Evolutionary conservation across 2,888 invertebrate genomes (phyloP).

Genomic region (Phyllotreta cruciferae): DNA sequence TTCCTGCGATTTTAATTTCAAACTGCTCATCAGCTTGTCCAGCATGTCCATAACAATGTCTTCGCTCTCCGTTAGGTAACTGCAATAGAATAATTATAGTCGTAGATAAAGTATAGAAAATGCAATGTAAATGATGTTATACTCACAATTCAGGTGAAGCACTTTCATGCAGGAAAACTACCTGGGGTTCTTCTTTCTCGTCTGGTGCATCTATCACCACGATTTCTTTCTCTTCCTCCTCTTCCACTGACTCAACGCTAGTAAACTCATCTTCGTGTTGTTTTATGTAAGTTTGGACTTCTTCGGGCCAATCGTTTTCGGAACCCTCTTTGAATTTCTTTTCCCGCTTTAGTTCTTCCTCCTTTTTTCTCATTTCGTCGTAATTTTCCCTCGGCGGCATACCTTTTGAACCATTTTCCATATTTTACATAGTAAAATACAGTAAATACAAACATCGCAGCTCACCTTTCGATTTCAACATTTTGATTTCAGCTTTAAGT

Average conservation of each 20-base stretch:
- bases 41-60: constrained; percentile 48
- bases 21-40: constrained; percentile 44
- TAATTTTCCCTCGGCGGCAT: constrained; percentile 26
- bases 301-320: constrained; percentile 27
- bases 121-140: too few species aligned
- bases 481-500: constrained; percentile 51
- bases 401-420: background rate
- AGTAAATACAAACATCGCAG: background rate
- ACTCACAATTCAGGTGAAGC: constrained; percentile 41
- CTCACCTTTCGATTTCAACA: constrained; percentile 54
- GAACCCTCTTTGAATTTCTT: constrained; percentile 16
- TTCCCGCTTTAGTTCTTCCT: constrained; percentile 12
- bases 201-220: constrained; percentile 7
- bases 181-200: constrained; percentile 36
- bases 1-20: constrained; percentile 40
- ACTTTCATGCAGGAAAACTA: constrained; percentile 24
- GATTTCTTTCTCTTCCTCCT: constrained; percentile 38
- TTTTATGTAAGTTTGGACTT: constrained; percentile 18
- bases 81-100: constrained; percentile 26
- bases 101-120: too few species aligned
- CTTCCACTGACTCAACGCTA: constrained; percentile 10
- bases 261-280: background rate
- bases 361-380: constrained; percentile 33
- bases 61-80: constrained; percentile 45
- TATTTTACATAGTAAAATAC: background rate